Evolutionary conservation across 2,113 vertebrate species (phyloP).

Genomic region (Psettodes erumei): DNA sequence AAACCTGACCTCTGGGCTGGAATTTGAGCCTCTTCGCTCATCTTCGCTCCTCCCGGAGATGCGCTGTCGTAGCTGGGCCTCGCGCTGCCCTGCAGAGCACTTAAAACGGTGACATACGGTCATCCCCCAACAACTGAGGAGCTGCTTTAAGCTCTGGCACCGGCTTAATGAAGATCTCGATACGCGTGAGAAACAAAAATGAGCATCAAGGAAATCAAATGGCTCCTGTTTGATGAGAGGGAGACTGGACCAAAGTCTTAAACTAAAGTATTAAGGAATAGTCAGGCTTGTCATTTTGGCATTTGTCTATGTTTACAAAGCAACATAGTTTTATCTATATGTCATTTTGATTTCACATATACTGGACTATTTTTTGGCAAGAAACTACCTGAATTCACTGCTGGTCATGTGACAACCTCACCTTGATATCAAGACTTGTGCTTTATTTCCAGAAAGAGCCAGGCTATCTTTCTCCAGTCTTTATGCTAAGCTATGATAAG

Average conservation of each 20-base stretch:
- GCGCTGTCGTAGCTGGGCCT: slow-evolving; percentile 46
- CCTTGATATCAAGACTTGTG: background rate
- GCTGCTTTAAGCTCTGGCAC: slow-evolving; percentile 29
- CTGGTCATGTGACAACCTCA: background rate
- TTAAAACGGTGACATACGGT: slow-evolving; percentile 53
- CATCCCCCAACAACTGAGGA: slow-evolving; percentile 45
- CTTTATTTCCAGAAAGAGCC: background rate
- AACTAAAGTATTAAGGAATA: background rate
- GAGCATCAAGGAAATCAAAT: background rate
- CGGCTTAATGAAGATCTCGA: slow-evolving; percentile 51
- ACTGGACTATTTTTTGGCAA: background rate
- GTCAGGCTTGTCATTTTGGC: background rate
- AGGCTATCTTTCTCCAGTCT: background rate
- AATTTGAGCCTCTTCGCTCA: slow-evolving; percentile 79
- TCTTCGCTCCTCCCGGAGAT: slow-evolving; percentile 73
- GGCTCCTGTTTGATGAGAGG: background rate
- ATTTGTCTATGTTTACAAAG: background rate
- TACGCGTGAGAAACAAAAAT: background rate
- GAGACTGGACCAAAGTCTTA: background rate
- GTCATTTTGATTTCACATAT: background rate
- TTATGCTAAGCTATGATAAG: slow-evolving; percentile 2
- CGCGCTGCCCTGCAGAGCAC: slow-evolving; percentile 34
- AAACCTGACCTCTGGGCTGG: slow-evolving; percentile 81
- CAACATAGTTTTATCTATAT: background rate
- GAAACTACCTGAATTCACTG: background rate